Base-by-base conservation (phyloP, 2,113 vertebrate genomes). In the Seriola dumerili region DNA sequence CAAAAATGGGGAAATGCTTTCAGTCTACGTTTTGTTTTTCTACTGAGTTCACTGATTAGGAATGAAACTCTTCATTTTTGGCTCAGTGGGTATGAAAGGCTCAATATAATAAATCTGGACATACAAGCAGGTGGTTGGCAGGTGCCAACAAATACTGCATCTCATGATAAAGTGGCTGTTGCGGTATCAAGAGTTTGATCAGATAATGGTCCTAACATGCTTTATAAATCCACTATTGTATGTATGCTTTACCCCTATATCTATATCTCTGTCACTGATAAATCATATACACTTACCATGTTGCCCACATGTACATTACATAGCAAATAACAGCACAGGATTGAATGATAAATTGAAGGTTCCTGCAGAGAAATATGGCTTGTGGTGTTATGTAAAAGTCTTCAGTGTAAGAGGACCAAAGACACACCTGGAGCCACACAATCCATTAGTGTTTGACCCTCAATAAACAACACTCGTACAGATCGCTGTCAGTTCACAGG, bases 351-450 rank as follows among this genome's bases (percentile, higher is more conserved):
- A 36, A 50, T 58, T 19, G 3, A 58, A 44, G 10, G 2, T 44
- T 34, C 23, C 17, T 8, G 23, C 57, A 46, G 38, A 54, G 54
- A 54, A 25, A 59, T 63, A 29, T 55, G 44, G 64, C 42, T 32
- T 23, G 52, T 5, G 62, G n/a, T 71, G 72, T 90, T 87, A 44
- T 5, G 57, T 78, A 81, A 90, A 64, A 42, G 5, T 55, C 34
- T 6, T 67, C 9, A 63, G 40, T 9, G 25, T 58, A 57, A 59
- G 25, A 64, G 58, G 25, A 72, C 57, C 50, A 38, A 11, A 54
- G 64, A 85, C 64, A 80, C 78, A 69, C 75, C 72, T 66, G 54
- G 29, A 72, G 84, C 13, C 61, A 38, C 21, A 8, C 40, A 67
- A 46, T 75, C 69, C 50, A 48, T 85, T 23, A 76, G 54, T 48